phyloP scores from a whole-genome alignment of 2,113 vertebrate species.

The Ophthalmolycus amberensis region DNA sequence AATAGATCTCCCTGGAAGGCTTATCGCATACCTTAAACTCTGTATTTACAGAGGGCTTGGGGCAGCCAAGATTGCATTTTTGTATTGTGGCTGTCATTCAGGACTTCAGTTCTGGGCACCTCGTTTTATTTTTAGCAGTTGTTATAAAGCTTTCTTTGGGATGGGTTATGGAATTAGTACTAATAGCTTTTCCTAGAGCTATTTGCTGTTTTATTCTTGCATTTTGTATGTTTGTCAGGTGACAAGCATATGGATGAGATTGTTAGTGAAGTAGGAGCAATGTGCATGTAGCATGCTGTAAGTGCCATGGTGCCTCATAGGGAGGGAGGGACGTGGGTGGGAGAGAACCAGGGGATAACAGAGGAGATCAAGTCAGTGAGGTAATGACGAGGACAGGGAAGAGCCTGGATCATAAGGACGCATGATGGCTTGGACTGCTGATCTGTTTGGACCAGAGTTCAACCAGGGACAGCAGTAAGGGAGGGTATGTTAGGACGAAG shows the following conservation, averaged over 20 bases:
- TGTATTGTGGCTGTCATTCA: constrained; percentile 42
- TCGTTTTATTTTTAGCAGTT: constrained; percentile 36
- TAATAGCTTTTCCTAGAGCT: constrained; percentile 1
- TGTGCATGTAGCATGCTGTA: not conserved
- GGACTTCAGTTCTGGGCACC: constrained; percentile 38
- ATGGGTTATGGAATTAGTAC: constrained; percentile 15
- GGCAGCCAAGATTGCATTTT: constrained; percentile 43
- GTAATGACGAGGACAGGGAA: not conserved
- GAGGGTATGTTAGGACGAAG: constrained; percentile 16
- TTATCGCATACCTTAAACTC: constrained; percentile 44
- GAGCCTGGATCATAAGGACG: not conserved
- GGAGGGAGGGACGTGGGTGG: no score
- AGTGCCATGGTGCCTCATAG: no score
- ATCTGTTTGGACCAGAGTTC: constrained; percentile 19
- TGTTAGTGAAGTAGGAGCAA: not conserved
- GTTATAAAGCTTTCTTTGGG: constrained; percentile 42
- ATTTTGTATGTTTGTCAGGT: not conserved
- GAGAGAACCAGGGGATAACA: constrained; percentile 7
- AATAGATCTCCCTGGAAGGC: constrained; percentile 49
- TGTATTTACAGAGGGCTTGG: constrained; percentile 48
- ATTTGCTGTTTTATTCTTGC: not conserved
- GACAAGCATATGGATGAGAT: not conserved
- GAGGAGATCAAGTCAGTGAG: not conserved
- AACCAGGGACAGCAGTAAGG: constrained; percentile 19
- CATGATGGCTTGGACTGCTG: not conserved